Evolutionary conservation across 2,888 invertebrate species (phyloP).

Genomic region (Apotomis capreana): DNA sequence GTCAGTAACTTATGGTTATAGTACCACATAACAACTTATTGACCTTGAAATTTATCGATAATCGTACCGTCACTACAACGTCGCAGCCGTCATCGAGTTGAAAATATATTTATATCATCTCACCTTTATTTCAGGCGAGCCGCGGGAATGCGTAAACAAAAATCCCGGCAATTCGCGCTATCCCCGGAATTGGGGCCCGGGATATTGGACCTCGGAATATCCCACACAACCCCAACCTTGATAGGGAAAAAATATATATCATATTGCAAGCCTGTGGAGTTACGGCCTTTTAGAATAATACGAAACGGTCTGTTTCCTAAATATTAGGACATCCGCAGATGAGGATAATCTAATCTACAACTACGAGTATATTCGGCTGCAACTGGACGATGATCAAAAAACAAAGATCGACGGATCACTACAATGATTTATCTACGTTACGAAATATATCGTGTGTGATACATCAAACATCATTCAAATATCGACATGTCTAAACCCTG

Average conservation of each 20-base stretch:
- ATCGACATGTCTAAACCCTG: no score
- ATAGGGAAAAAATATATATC: background rate
- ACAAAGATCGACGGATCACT: no score
- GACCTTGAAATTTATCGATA: conserved; percentile 18
- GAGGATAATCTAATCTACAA: no score
- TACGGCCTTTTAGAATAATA: background rate
- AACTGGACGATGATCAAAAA: no score
- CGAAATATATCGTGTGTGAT: no score
- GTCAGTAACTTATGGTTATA: no score
- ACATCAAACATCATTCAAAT: no score
- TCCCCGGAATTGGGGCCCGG: conserved; percentile 51
- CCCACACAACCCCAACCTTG: conserved; percentile 44
- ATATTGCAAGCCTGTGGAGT: background rate
- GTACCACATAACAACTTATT: background rate
- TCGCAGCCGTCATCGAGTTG: conserved; percentile 43
- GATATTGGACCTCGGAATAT: conserved; percentile 44
- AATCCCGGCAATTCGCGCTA: conserved; percentile 56
- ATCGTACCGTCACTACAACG: conserved; percentile 45
- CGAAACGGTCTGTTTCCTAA: conserved; percentile 51
- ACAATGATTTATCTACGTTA: no score
- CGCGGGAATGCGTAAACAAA: conserved; percentile 66
- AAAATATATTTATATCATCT: conserved; percentile 55
- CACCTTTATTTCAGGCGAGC: conserved; percentile 59
- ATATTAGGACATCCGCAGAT: conserved; percentile 53
- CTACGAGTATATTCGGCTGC: no score